A percentile compares a stretch with the other conserved stretches of the same genome.
phyloP scores from a whole-genome alignment of 2,113 vertebrate species.

The Okapia johnstoni region DNA sequence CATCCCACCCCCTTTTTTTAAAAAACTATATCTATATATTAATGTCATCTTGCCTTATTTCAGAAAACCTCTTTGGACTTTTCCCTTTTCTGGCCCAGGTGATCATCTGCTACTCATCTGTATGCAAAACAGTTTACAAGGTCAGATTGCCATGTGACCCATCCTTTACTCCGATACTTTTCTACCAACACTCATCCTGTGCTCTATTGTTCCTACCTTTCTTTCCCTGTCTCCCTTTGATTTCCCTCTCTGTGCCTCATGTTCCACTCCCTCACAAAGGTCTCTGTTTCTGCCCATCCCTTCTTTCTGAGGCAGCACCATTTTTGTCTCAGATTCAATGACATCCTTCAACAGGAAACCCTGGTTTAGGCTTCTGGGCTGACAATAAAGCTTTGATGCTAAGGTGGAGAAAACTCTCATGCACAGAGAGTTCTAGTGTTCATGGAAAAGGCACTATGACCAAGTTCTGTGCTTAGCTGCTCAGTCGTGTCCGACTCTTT shows the following conservation, averaged over 20 bases:
- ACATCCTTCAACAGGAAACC: background rate
- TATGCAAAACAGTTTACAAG: background rate
- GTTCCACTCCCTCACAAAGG: background rate
- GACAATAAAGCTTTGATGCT: background rate
- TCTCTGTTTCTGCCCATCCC: background rate
- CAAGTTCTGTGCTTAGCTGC: background rate
- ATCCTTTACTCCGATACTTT: background rate
- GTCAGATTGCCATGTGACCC: background rate
- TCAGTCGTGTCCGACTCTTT: background rate
- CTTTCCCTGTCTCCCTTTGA: background rate
- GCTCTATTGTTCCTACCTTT: background rate
- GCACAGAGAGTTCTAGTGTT: background rate
- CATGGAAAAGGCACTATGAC: background rate
- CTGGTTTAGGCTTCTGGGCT: background rate
- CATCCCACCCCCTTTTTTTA: background rate
- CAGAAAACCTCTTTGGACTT: slow-evolving; percentile 9
- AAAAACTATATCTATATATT: background rate
- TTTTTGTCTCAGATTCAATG: background rate
- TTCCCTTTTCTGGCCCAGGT: background rate
- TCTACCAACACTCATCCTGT: background rate
- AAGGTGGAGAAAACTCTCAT: background rate
- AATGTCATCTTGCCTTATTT: background rate
- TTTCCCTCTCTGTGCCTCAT: background rate
- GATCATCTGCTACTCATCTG: background rate
- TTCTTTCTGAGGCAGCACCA: background rate